phyloP scores from a whole-genome alignment of 2,113 vertebrate species.

The Coturnix japonica region DNA sequence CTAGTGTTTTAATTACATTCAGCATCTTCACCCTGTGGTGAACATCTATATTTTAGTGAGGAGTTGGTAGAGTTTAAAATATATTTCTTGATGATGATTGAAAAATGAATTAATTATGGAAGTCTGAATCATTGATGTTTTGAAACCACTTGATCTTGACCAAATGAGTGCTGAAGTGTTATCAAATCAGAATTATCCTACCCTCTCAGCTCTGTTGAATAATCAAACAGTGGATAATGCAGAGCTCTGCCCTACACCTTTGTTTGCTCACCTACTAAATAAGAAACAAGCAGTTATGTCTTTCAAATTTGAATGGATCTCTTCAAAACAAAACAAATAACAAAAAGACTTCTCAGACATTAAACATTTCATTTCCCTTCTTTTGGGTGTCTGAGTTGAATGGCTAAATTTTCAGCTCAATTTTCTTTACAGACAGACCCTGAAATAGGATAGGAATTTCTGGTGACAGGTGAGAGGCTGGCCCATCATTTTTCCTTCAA shows the following conservation, averaged over 20 bases:
- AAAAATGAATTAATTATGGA: neutral
- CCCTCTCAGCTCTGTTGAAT: neutral
- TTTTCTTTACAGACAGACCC: neutral
- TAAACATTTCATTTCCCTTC: neutral
- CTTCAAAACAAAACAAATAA: neutral
- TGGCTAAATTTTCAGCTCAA: accelerated
- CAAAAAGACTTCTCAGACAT: neutral
- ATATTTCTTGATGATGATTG: neutral
- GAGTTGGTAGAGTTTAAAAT: neutral
- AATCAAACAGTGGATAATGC: neutral
- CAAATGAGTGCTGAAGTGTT: neutral
- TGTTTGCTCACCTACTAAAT: neutral
- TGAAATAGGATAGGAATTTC: neutral
- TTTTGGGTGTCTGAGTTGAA: neutral
- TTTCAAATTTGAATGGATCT: neutral
- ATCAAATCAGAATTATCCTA: neutral
- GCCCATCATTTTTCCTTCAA: accelerated
- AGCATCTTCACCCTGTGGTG: neutral
- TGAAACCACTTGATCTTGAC: neutral
- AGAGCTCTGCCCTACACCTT: neutral
- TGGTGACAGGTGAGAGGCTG: neutral
- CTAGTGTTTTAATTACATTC: neutral
- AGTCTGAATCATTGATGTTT: neutral
- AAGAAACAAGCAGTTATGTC: neutral
- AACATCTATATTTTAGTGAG: neutral